Conservation (phyloP, 2,797 vertebrate genomes). For the Eleutherodactylus coqui region DNA sequence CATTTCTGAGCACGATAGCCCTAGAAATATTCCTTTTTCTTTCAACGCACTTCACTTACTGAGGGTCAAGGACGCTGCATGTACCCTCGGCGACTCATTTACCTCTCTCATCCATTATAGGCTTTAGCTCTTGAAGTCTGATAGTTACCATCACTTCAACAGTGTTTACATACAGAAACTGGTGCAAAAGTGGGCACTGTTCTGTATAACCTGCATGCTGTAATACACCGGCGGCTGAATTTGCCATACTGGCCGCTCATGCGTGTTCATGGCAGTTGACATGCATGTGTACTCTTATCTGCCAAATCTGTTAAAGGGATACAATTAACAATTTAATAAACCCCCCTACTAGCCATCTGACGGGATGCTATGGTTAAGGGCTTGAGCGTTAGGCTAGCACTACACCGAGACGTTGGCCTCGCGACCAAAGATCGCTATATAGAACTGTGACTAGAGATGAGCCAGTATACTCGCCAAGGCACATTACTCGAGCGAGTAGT, state of each 20-base stretch:
- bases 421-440: too few species aligned
- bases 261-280: not conserved
- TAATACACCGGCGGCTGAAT: not conserved
- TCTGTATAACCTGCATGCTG: not conserved
- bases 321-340: not conserved
- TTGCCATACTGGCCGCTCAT: not conserved
- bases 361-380: too few species aligned
- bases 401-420: too few species aligned
- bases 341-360: too few species aligned
- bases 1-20: not conserved
- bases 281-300: not conserved
- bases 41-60: not conserved
- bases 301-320: not conserved
- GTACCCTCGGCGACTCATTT: not conserved
- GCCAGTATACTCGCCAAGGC: too few species aligned
- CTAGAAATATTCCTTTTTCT: not conserved
- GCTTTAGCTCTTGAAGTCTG: not conserved
- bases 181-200: not conserved
- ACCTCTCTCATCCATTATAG: not conserved
- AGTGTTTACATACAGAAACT: not conserved
- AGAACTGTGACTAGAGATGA: too few species aligned
- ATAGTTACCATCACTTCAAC: not conserved
- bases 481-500: too few species aligned
- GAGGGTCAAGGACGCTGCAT: not conserved
- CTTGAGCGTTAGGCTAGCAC: too few species aligned